These are phyloP conservation scores for Apoda limacodes DNA, from an alignment of 2,888 invertebrate species.

Conservation along the genomic window DNA sequence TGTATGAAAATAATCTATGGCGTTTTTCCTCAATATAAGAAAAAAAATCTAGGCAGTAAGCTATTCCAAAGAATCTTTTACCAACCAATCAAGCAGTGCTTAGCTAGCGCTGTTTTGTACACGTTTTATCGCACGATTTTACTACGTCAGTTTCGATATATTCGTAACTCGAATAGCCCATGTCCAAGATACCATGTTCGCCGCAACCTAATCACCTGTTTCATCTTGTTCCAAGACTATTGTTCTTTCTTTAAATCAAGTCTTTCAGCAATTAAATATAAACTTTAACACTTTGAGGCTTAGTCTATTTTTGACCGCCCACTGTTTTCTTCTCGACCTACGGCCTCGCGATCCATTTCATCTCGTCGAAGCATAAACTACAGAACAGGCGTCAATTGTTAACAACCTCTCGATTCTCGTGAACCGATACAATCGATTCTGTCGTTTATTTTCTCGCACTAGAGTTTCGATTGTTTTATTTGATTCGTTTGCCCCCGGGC, in stretches of 20 bases:
- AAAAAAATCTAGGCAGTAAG: too few species aligned
- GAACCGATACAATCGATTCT: constrained; percentile 59
- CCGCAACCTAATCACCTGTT: constrained; percentile 44
- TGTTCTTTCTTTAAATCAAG: constrained; percentile 39
- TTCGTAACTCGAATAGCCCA: constrained; percentile 23
- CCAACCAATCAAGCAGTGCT: too few species aligned
- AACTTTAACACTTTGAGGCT: constrained; percentile 22
- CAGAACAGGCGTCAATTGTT: constrained; percentile 63
- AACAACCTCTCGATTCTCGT: constrained; percentile 64
- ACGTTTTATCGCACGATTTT: too few species aligned
- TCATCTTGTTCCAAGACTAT: constrained; percentile 47
- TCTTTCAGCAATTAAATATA: constrained; percentile 23
- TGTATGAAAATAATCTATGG: too few species aligned
- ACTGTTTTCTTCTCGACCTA: constrained; percentile 37
- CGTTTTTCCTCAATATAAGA: too few species aligned
- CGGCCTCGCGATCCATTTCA: constrained; percentile 63
- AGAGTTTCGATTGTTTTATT: constrained; percentile 55
- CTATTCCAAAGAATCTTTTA: too few species aligned
- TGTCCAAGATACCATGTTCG: constrained; percentile 32
- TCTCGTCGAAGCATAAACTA: constrained; percentile 59
- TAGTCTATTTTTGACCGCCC: constrained; percentile 21
- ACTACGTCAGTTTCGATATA: too few species aligned
- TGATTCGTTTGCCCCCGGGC: constrained; percentile 38
- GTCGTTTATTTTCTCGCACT: constrained; percentile 56
- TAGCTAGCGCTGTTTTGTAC: too few species aligned